phyloP scores from a whole-genome alignment of 2,888 invertebrate genomes.

The Drosophila prostipennis region DNA sequence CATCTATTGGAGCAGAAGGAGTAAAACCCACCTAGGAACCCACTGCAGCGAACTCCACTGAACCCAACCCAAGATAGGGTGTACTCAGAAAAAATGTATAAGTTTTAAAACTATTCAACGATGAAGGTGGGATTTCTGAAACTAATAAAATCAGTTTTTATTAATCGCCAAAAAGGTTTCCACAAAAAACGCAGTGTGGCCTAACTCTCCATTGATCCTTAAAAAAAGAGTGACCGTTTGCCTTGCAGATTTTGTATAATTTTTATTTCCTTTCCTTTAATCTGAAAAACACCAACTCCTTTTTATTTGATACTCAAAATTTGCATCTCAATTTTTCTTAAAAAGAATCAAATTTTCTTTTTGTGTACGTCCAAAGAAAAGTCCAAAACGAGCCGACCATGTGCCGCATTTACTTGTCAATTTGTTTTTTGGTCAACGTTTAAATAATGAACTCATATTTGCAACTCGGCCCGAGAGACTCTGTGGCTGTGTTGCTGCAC shows the following conservation, averaged over 20 bases:
- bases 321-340: too few relatives aligned
- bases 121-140: too few relatives aligned
- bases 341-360: not conserved
- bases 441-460: constrained; percentile 82
- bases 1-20: constrained; percentile 77
- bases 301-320: too few relatives aligned
- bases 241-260: too few relatives aligned
- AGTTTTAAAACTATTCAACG: too few relatives aligned
- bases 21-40: constrained; percentile 70
- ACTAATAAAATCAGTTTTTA: too few relatives aligned
- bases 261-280: too few relatives aligned
- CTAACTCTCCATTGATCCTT: too few relatives aligned
- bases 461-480: constrained; percentile 65
- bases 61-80: constrained; percentile 25
- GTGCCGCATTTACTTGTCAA: constrained; percentile 79
- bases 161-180: too few relatives aligned
- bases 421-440: constrained; percentile 81
- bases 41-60: constrained; percentile 43
- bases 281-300: too few relatives aligned
- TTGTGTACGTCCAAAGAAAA: constrained; percentile 38
- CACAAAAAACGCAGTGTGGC: too few relatives aligned
- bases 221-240: too few relatives aligned
- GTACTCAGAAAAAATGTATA: not conserved
- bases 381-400: constrained; percentile 58
- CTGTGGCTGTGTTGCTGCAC: constrained; percentile 62